phyloP scores from a whole-genome alignment of 2,888 invertebrate genomes.

The Trilocha varians region DNA sequence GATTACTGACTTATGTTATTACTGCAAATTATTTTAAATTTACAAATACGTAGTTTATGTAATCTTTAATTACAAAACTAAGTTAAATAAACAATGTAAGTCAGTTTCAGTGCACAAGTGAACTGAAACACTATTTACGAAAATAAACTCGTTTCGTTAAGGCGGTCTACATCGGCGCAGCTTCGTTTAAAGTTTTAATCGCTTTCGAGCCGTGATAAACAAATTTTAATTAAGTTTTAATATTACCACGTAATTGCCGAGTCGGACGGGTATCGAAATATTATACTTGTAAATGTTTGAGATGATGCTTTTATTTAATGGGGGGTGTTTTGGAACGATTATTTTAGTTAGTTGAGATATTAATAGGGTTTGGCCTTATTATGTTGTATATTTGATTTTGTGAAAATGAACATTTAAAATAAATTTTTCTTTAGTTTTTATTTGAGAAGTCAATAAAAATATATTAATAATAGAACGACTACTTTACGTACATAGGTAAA shows the following conservation, averaged over 20 bases:
- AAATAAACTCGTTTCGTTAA: conserved; percentile 64
- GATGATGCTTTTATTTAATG: conserved; percentile 4
- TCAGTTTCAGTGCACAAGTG: conserved; percentile 22
- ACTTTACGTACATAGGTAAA: too few species aligned
- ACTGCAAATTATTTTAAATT: not conserved
- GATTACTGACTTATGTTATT: not conserved
- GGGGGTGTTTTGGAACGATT: not conserved
- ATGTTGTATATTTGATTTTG: too few species aligned
- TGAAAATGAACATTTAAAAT: too few species aligned
- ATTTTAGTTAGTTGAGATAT: not conserved
- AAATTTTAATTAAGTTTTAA: conserved; percentile 74
- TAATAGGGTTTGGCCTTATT: not conserved
- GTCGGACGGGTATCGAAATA: conserved; percentile 60
- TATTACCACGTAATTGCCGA: conserved; percentile 70
- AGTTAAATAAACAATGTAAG: not conserved
- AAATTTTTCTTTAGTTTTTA: too few species aligned
- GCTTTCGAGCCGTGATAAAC: conserved; percentile 70
- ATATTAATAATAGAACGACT: too few species aligned
- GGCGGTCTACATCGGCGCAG: conserved; percentile 59
- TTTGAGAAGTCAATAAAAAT: too few species aligned
- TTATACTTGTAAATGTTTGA: conserved; percentile 51
- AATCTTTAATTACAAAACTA: not conserved
- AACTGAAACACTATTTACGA: conserved; percentile 52
- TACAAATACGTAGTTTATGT: not conserved
- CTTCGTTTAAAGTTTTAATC: conserved; percentile 72